Conservation (phyloP, 2,113 vertebrate species). For the Limanda limanda region DNA sequence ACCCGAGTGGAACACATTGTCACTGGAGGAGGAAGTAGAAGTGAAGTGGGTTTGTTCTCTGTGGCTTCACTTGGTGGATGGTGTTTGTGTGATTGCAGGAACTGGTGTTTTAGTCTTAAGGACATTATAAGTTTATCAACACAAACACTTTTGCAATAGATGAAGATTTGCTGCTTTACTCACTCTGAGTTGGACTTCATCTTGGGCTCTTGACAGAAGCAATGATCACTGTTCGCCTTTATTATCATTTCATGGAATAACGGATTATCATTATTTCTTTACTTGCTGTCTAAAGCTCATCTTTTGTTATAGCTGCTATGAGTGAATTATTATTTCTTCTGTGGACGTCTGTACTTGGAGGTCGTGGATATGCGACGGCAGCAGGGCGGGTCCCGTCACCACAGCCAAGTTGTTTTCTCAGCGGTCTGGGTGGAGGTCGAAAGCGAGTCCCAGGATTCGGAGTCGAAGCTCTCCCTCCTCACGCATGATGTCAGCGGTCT, state of each 20-base stretch:
- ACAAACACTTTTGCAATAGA: no score
- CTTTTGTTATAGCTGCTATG: no score
- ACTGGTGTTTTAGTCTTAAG: no score
- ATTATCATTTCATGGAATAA: background rate
- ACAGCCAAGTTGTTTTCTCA: conserved; percentile 75
- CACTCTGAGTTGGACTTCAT: no score
- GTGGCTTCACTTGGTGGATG: background rate
- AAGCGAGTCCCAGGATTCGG: conserved; percentile 42
- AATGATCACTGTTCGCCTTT: no score
- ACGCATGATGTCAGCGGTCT: conserved; percentile 54
- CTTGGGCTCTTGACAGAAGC: no score
- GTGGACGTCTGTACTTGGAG: conserved; percentile 64
- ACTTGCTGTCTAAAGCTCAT: no score
- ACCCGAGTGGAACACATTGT: background rate
- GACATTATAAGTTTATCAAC: no score
- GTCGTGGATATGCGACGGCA: conserved; percentile 14
- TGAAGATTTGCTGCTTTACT: no score
- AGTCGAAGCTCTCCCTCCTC: conserved; percentile 27
- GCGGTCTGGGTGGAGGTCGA: conserved; percentile 75
- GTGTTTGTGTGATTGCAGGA: no score
- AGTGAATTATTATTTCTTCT: conserved; percentile 13
- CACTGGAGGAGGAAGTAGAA: background rate
- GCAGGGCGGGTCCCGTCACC: conserved; percentile 44
- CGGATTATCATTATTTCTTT: no score
- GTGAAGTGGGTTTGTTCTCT: conserved; percentile 1